These are phyloP conservation scores for Pyxicephalus adspersus DNA, from an alignment of 2,113 vertebrate genomes.

Conservation along the genomic window DNA sequence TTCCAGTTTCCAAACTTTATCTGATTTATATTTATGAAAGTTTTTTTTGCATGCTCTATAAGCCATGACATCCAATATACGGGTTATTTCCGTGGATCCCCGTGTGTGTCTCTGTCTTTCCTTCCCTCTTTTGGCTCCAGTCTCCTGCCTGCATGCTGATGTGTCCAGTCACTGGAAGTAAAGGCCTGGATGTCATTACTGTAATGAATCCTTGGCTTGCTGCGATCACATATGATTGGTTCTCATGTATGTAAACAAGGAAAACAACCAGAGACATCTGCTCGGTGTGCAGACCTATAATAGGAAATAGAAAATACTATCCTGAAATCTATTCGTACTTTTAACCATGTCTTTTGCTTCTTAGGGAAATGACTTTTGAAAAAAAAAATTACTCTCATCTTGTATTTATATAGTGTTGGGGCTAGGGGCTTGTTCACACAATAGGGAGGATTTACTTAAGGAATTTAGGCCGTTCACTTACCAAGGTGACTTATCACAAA, in stretches of 20 bases:
- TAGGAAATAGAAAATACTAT: neutral
- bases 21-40: neutral
- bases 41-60: neutral
- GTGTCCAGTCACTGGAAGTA: conserved; percentile 24
- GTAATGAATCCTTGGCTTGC: conserved; percentile 26
- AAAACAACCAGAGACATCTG: conserved; percentile 20
- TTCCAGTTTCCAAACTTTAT: neutral
- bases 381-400: too few species aligned
- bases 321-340: too few species aligned
- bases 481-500: too few species aligned
- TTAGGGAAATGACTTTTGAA: too few species aligned
- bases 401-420: too few species aligned
- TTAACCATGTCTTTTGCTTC: too few species aligned
- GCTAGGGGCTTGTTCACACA: too few species aligned
- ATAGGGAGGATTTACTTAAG: too few species aligned
- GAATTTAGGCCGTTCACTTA: too few species aligned
- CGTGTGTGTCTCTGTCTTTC: neutral
- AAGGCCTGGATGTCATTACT: conserved; percentile 45
- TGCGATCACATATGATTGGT: conserved; percentile 26
- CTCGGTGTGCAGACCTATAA: neutral
- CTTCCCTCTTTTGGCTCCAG: neutral
- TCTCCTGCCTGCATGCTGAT: conserved; percentile 23
- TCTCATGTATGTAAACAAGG: conserved; percentile 33
- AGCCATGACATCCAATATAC: neutral
- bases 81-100: neutral